phyloP scores from a whole-genome alignment of 1,140 invertebrate genomes.

The Vanessa atalanta region DNA sequence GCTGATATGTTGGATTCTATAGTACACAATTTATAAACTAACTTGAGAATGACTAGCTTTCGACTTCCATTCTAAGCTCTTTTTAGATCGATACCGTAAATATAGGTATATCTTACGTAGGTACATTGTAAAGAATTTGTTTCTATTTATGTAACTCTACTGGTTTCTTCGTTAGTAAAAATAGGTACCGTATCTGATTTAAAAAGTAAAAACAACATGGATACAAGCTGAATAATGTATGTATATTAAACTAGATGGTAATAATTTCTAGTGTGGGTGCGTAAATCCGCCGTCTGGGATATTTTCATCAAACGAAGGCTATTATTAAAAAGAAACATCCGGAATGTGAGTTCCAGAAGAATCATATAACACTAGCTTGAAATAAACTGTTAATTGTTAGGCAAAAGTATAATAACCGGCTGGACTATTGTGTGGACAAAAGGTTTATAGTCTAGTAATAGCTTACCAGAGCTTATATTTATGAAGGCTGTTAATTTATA shows the following conservation, averaged over 20 bases:
- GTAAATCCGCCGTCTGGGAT: constrained; percentile 55
- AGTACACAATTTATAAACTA: no score
- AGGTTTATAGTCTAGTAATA: no score
- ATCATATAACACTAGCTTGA: constrained; percentile 29
- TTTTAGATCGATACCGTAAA: no score
- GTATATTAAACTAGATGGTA: constrained; percentile 41
- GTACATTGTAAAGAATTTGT: no score
- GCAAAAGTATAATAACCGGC: not conserved
- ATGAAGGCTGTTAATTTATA: not conserved
- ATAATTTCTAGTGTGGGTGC: constrained; percentile 48
- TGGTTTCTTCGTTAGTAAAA: no score
- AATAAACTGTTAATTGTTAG: constrained; percentile 9
- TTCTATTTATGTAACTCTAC: no score
- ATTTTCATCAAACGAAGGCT: constrained; percentile 58
- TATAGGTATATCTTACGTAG: no score
- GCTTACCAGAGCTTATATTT: not conserved
- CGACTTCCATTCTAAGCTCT: no score
- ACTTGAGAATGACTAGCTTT: no score
- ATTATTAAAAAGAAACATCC: constrained; percentile 51
- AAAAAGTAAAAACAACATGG: constrained; percentile 43
- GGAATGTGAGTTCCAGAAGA: constrained; percentile 40
- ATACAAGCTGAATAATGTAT: constrained; percentile 42
- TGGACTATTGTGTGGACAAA: not conserved
- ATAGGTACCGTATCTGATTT: not conserved
- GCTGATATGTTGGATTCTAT: no score